Percentiles rank a stretch among this genome's conserved stretches.
Evolutionary conservation across 2,797 vertebrate genomes (phyloP).

Genomic region (Betta splendens): DNA sequence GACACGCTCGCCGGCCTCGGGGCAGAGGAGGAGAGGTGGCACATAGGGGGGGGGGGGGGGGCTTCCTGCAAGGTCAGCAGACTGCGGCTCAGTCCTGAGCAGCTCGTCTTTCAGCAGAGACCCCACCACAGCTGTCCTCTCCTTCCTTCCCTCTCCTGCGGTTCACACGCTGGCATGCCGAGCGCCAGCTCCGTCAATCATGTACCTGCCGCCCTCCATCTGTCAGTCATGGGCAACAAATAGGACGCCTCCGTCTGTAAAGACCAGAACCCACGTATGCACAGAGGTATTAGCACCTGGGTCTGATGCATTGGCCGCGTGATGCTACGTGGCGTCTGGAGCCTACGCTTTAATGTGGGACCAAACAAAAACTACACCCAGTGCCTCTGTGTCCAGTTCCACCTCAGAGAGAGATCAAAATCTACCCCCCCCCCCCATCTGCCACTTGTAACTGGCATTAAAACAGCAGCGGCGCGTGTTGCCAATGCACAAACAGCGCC

Average conservation of each 20-base stretch:
- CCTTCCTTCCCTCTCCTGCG: no score
- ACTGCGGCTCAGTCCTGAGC: constrained; percentile 56
- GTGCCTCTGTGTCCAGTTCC: no score
- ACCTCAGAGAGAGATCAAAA: constrained; percentile 39
- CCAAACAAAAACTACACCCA: no score
- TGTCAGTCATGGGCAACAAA: no score
- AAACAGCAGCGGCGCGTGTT: constrained; percentile 13
- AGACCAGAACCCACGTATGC: no score
- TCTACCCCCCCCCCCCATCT: constrained; percentile 43
- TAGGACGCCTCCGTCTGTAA: no score
- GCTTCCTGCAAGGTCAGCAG: constrained; percentile 69
- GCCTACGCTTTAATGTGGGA: no score
- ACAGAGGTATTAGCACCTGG: no score
- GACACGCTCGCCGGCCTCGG: constrained; percentile 49
- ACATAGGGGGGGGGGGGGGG: constrained; percentile 8
- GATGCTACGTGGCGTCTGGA: neutral
- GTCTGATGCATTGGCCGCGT: neutral
- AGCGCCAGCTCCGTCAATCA: no score
- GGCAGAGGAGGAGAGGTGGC: constrained; percentile 18
- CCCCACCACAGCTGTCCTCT: constrained; percentile 55
- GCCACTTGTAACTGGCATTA: constrained; percentile 43
- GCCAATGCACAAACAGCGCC: constrained; percentile 42
- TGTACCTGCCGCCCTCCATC: no score
- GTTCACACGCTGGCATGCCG: no score
- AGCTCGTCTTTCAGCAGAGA: constrained; percentile 70